These are phyloP conservation scores for Phyllopteryx taeniolatus DNA, from an alignment of 2,113 vertebrate species.

Conservation along the genomic window DNA sequence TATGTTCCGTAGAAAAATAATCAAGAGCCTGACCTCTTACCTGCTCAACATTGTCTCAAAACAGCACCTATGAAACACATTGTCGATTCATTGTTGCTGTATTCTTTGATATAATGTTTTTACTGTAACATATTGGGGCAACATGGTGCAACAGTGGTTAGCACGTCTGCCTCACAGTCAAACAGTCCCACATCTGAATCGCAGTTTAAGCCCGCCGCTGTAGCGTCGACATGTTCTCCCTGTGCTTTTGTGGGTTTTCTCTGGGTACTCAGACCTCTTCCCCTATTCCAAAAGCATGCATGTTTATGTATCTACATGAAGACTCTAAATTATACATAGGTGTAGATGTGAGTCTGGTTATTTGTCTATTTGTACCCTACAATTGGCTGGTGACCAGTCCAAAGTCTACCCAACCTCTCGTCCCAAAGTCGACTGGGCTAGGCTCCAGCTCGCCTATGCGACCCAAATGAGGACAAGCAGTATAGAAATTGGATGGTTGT, in stretches of 20 bases:
- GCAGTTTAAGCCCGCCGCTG: neutral
- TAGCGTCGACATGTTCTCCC: neutral
- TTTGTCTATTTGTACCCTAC: too few species aligned
- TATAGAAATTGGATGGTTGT: too few species aligned
- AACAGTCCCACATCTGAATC: neutral
- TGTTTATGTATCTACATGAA: too few species aligned
- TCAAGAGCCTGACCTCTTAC: neutral
- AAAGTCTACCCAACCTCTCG: too few species aligned
- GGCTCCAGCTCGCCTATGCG: too few species aligned
- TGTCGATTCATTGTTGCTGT: neutral
- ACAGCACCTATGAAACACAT: neutral
- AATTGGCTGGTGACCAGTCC: too few species aligned
- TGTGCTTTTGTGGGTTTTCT: too few species aligned
- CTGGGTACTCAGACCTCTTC: neutral
- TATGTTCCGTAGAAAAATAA: neutral
- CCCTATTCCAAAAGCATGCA: neutral
- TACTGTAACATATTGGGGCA: neutral
- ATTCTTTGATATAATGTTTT: neutral
- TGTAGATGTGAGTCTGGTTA: too few species aligned
- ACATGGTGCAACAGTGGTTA: neutral
- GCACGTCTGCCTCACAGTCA: neutral
- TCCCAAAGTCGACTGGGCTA: too few species aligned
- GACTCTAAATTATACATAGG: too few species aligned
- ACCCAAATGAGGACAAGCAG: too few species aligned
- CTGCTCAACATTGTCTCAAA: neutral